Evolutionary conservation across 2,797 vertebrate genomes (phyloP), one percentile per base, ranked within the genome.

Genomic region (Chromobotia macracanthus): DNA sequence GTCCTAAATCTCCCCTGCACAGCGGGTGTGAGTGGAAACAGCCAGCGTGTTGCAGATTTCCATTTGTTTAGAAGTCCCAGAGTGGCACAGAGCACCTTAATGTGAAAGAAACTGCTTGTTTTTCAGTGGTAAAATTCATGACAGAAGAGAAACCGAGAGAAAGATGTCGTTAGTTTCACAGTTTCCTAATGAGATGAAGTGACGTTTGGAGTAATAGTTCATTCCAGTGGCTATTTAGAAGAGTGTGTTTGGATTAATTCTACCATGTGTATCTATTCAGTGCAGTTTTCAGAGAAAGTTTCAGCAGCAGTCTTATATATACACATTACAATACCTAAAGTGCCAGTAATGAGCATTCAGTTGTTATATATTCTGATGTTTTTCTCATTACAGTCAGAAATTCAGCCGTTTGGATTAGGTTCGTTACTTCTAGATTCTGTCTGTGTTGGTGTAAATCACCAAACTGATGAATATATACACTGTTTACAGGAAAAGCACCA

Each of bases 91-190:
- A 75, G 55, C 18, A 3, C 12, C 28, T 11, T 48, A 60, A 69
- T 38, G 71, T 80, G 81, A 80, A 83, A 86, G 80, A 75, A 67
- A 50, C 67, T 50, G 63, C 56, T 74, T 53, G 75, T 71, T 77
- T 73, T 64, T 84, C 71, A 79, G 58, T 68, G 44, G 74, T 69
- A 46, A 77, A 83, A 86, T 69, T 85, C 35, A 67, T 70, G 68
- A 70, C 80, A 66, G 15, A 58, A 69, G 56, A 75, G 64, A 80
- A 67, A 75, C 61, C 28, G 68, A 53, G 21, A 51, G 61, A 63
- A 44, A 79, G 75, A 85, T 87, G 75, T 87, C 79, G 87, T 87
- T 86, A 85, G 80, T 77, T 79, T 74, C 77, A 78, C 64, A 72
- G 41, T 82, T 83, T 79, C 25, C 44, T 80, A 81, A 84, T 86